phyloP scores from a whole-genome alignment of 2,113 vertebrate species.

The Hipposideros armiger region DNA sequence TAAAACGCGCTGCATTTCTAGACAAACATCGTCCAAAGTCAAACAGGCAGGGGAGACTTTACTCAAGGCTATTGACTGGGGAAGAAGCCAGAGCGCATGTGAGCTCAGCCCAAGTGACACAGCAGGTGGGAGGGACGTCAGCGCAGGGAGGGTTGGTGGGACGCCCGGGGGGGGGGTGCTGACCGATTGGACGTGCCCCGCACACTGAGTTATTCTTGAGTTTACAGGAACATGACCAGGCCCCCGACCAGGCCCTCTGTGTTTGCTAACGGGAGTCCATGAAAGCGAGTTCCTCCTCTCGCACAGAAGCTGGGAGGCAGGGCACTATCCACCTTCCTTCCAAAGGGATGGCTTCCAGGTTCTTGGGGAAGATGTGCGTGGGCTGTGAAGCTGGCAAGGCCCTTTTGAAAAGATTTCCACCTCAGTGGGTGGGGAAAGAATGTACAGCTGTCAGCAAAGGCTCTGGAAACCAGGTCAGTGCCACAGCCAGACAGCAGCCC shows the following conservation, averaged over 20 bases:
- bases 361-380: not conserved
- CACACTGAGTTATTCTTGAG: too few relatives aligned
- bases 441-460: fast-evolving
- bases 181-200: fast-evolving
- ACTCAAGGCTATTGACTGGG: fast-evolving
- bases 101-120: too few relatives aligned
- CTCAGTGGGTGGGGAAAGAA: not conserved
- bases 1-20: not conserved
- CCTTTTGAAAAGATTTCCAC: not conserved
- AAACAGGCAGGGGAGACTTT: not conserved
- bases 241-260: not conserved
- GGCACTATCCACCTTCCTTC: fast-evolving
- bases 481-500: too few relatives aligned
- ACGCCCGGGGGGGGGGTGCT: fast-evolving
- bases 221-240: not conserved
- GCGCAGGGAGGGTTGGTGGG: not conserved
- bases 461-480: too few relatives aligned
- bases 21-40: not conserved
- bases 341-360: too few relatives aligned
- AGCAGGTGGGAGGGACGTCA: too few relatives aligned
- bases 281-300: fast-evolving
- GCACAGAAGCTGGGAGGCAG: not conserved
- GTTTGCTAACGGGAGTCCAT: too few relatives aligned
- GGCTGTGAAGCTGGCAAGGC: too few relatives aligned
- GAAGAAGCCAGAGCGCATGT: not conserved